Base-by-base conservation (phyloP, 2,113 vertebrate genomes). In the Spilogale gracilis region DNA sequence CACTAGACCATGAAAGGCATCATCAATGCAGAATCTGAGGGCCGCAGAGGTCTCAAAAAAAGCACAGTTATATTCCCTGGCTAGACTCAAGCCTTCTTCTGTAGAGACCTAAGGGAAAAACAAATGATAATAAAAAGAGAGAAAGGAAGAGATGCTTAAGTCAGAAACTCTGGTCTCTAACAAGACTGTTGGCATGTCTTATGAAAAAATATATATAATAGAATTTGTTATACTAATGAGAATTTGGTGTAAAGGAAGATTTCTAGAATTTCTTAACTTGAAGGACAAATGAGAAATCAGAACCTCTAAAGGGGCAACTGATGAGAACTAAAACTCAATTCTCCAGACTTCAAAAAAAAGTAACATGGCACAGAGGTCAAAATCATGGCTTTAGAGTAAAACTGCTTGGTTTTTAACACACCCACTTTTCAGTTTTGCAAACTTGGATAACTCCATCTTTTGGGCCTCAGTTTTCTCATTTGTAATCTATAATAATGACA, bases 11-110 rank as follows among this genome's bases (percentile, higher is more conserved):
- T 99, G 98, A 92, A 99, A 99, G 8, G 99, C 99, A 50, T 99
- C 99, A 63, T 99, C 99, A 20, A 99, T 99, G 96, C 99, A 99
- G 94, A 99, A 99, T 45, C 99, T 98, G 38, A 99, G 98, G 0
- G 99, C 99, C 3, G 99, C 99, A 1, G 99, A 99, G 1, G 99
- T 99, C 98, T 99, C 99, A 82, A 99, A 99, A 97, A 99, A 99
- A 6, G 99, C 98, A 85, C 99, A 99, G 38, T 98, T 98, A 52
- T 99, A 99, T 96, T 99, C 99, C 93, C 98, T 97, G 67, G 99
- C 99, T 98, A 99, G 98, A 81, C 96, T 99, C 89, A 97, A 98
- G 25, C 99, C 99, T 98, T 99, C 99, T 97, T 99, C 99, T 71
- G 98, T 98, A 1, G 99, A 99, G 32, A 99, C 99, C 99, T 99